phyloP scores from a whole-genome alignment of 2,113 vertebrate species.

The Passer montanus region DNA sequence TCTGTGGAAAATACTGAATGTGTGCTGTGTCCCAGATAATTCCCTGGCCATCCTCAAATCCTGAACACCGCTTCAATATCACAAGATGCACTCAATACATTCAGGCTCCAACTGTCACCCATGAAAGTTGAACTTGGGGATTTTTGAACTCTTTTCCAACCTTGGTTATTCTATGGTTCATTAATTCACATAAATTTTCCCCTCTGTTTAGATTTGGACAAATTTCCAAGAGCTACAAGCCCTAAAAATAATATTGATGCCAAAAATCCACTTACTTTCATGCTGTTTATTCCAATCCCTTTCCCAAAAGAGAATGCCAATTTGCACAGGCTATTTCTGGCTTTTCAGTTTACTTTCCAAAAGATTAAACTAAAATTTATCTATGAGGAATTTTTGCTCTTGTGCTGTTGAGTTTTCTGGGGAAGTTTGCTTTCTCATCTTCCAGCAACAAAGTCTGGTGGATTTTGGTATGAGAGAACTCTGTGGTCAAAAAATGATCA shows the following conservation, averaged over 20 bases:
- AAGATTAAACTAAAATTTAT: neutral
- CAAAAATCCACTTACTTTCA: neutral
- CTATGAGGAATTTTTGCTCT: neutral
- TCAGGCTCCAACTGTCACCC: neutral
- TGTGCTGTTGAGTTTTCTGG: neutral
- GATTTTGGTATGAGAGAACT: neutral
- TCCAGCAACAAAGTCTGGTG: neutral
- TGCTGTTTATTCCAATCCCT: neutral
- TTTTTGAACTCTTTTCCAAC: neutral
- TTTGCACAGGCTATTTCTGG: neutral
- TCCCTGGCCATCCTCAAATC: neutral
- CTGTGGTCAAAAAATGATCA: neutral
- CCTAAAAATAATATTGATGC: neutral
- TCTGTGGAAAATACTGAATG: neutral
- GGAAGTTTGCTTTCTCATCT: neutral
- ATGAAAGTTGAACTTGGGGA: too few relatives aligned
- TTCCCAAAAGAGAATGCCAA: neutral
- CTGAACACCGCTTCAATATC: fast-evolving
- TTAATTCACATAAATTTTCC: neutral
- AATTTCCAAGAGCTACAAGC: neutral
- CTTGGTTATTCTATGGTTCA: neutral
- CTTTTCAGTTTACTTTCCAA: neutral
- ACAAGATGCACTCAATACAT: neutral
- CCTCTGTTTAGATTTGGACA: neutral
- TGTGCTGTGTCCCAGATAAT: neutral